Evolutionary conservation across 2,113 vertebrate species (phyloP).

Genomic region (Callipepla californica): DNA sequence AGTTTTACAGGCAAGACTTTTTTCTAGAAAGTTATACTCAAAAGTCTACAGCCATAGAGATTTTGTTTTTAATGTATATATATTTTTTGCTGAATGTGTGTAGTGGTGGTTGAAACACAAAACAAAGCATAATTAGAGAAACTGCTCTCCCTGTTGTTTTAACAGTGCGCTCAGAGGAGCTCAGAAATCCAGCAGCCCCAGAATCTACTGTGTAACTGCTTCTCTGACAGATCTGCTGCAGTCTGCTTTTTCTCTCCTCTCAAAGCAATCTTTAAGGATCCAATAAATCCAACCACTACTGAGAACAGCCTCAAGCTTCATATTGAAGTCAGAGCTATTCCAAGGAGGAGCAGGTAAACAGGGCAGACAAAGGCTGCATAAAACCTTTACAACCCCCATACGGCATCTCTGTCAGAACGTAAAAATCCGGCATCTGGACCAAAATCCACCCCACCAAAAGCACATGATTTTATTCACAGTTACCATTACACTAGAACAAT

Average conservation of each 20-base stretch:
- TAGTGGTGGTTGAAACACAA: background rate
- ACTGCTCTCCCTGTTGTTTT: background rate
- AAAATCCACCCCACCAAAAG: background rate
- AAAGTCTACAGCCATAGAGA: background rate
- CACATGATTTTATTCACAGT: rapidly evolving
- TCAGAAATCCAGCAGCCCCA: background rate
- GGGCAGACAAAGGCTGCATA: background rate
- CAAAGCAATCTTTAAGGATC: background rate
- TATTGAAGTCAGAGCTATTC: background rate
- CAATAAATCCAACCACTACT: background rate
- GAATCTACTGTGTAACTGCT: background rate
- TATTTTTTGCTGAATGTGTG: background rate
- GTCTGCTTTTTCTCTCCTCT: background rate
- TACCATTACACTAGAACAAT: background rate
- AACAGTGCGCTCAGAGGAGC: background rate
- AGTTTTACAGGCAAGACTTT: background rate
- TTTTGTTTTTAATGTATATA: background rate
- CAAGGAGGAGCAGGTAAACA: background rate
- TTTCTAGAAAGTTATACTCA: background rate
- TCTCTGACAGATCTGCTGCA: background rate
- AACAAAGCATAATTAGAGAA: background rate
- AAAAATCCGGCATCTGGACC: background rate
- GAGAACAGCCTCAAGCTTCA: background rate
- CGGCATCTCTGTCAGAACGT: background rate
- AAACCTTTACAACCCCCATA: background rate